Conservation (phyloP, 2,797 vertebrate species). For the Pantherophis alleghaniensis region DNA sequence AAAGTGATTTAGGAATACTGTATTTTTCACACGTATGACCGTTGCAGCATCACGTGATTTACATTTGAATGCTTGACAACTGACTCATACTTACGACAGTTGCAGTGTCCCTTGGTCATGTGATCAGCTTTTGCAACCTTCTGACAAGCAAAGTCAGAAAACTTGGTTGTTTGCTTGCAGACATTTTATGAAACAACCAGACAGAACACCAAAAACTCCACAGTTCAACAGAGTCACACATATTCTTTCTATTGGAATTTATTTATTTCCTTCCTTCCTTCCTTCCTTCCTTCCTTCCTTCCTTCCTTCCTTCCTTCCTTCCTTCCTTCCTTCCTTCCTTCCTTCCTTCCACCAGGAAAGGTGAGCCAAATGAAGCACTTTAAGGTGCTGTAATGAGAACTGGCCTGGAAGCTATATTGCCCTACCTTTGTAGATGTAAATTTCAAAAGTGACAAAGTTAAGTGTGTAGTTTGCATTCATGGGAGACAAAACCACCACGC, state of each 20-base stretch:
- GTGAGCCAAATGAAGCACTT: not conserved
- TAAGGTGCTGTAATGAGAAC: not conserved
- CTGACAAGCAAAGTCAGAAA: too few relatives aligned
- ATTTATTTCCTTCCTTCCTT: rapidly evolving
- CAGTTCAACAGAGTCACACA: not conserved
- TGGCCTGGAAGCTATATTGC: not conserved
- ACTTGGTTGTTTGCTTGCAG: not conserved
- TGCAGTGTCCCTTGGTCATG: too few relatives aligned
- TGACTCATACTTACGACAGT: too few relatives aligned
- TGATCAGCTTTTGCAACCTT: too few relatives aligned
- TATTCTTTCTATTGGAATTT: not conserved
- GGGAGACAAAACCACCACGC: conserved; percentile 3
- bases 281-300: not conserved
- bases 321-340: not conserved
- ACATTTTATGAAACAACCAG: not conserved
- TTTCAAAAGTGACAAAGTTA: not conserved
- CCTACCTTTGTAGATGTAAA: not conserved
- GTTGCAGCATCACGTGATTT: too few relatives aligned
- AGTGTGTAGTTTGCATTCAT: not conserved
- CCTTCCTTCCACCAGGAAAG: not conserved
- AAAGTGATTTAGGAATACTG: too few relatives aligned
- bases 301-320: too few relatives aligned
- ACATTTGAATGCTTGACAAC: too few relatives aligned
- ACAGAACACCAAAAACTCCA: not conserved
- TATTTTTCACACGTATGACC: too few relatives aligned